These are phyloP conservation scores for Solen grandis DNA, from an alignment of 1,140 invertebrate species.

Conservation along the genomic window DNA sequence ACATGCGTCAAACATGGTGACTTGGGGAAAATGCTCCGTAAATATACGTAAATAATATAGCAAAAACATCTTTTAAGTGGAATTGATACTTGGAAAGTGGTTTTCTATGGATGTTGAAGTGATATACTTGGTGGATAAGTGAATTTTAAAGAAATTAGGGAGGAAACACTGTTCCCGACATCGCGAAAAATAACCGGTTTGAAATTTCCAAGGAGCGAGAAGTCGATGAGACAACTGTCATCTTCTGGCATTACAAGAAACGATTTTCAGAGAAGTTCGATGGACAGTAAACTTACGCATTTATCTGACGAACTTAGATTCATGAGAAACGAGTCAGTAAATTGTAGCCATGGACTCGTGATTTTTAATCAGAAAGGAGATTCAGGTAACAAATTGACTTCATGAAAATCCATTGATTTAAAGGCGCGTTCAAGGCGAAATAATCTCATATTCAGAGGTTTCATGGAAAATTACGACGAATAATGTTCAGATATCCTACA, in stretches of 20 bases:
- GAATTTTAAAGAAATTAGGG: too few relatives aligned
- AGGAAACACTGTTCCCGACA: too few relatives aligned
- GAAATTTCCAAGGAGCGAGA: conserved; percentile 21
- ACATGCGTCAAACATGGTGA: too few relatives aligned
- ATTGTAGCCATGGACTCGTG: background rate
- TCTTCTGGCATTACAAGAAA: background rate
- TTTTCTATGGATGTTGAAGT: too few relatives aligned
- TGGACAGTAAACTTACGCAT: conserved; percentile 7
- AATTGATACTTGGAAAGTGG: too few relatives aligned
- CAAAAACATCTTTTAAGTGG: too few relatives aligned
- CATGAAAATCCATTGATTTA: conserved; percentile 39
- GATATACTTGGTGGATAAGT: too few relatives aligned
- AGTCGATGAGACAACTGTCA: background rate
- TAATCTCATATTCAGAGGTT: too few relatives aligned
- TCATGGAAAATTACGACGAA: conserved; percentile 27
- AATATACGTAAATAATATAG: too few relatives aligned
- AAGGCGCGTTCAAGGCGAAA: conserved; percentile 34
- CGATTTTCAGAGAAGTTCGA: conserved; percentile 10
- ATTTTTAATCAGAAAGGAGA: conserved; percentile 17
- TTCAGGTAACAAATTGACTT: conserved; percentile 26
- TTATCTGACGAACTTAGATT: conserved; percentile 25
- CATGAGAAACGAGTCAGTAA: conserved; percentile 10
- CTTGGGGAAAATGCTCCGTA: too few relatives aligned
- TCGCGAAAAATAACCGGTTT: conserved; percentile 7
- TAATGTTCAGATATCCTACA: conserved; percentile 16